Evolutionary conservation across 2,113 vertebrate species (phyloP), one percentile per base, ranked within the genome.

Genomic region (Phocoena phocoena): DNA sequence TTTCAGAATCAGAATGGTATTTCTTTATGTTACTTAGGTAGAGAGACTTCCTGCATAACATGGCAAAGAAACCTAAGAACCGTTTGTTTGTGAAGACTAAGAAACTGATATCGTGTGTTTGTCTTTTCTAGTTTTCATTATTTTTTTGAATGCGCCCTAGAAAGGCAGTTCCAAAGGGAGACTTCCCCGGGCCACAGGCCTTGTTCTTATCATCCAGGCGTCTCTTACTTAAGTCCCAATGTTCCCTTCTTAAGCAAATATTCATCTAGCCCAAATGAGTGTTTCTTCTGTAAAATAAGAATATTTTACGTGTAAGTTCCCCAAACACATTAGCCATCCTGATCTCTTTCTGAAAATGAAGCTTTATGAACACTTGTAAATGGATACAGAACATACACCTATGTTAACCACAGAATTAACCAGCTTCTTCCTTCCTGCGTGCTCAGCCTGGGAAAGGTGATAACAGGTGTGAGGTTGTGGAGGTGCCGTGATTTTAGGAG

Each of bases 401-500:
- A 2, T 20, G 12, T 65, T 25, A 11, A 36, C 36, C n/a, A 14
- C 26, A 87, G 41, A 33, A 2, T 3, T n/a, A 53, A 2, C 26
- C 1, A 9, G 26, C 18, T 5, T 41, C 44, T 31, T 65, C 26
- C 23, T 47, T 76, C 95, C 44, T 74, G n/a, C 62, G 60, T 10
- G 58, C 53, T 97, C 83, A 65, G 50, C 23, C 86, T 5, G 73
- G 70, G 62, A 93, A 96, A 96, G 85, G 47, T 47, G 53, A 3
- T 50, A 90, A 60, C 47, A 86, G 38, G 47, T 88, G 50, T 31
- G 74, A 60, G 38, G 28, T 74, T 94, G 25, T 9, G 60, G 81
- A 13, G 68, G 33, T 68, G 1, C 77, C n/a, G 4, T 11, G 58
- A 68, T 11, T 65, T 15, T 13, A 95, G 44, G 55, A 21, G 86